Evolutionary conservation across 2,113 vertebrate genomes (phyloP).

Genomic region (Fulmarus glacialis): DNA sequence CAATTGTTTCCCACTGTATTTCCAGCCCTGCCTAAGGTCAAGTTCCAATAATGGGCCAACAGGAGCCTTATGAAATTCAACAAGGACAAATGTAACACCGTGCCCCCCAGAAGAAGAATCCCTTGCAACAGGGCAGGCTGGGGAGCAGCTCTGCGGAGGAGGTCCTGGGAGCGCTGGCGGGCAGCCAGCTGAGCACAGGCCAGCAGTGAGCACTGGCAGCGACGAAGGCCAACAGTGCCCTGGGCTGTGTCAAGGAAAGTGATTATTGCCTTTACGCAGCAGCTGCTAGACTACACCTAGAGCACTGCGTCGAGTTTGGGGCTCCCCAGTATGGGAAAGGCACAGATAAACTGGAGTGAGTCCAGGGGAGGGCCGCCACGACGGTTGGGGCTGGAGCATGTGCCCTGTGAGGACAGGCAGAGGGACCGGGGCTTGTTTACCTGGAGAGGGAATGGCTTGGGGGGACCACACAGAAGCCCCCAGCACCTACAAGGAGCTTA

Average conservation of each 20-base stretch:
- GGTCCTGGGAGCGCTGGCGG: neutral
- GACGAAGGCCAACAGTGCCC: neutral
- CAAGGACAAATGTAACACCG: neutral
- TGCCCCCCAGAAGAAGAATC: neutral
- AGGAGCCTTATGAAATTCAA: conserved; percentile 8
- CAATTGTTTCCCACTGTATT: neutral
- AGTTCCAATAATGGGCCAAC: neutral
- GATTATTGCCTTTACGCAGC: neutral
- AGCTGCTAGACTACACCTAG: neutral
- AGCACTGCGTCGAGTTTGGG: fast-evolving
- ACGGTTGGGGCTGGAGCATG: fast-evolving
- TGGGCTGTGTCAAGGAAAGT: neutral
- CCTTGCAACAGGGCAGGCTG: neutral
- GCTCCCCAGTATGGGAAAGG: fast-evolving
- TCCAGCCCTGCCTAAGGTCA: conserved; percentile 18
- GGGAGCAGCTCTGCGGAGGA: neutral
- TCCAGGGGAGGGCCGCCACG: fast-evolving
- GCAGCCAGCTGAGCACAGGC: neutral
- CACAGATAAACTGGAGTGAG: fast-evolving
- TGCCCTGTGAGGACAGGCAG: neutral
- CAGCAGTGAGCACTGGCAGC: neutral
- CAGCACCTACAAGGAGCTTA: neutral
- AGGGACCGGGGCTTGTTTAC: neutral
- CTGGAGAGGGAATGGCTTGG: neutral
- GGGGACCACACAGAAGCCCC: neutral